phyloP scores from a whole-genome alignment of 2,113 vertebrate species.

The Pipa parva region DNA sequence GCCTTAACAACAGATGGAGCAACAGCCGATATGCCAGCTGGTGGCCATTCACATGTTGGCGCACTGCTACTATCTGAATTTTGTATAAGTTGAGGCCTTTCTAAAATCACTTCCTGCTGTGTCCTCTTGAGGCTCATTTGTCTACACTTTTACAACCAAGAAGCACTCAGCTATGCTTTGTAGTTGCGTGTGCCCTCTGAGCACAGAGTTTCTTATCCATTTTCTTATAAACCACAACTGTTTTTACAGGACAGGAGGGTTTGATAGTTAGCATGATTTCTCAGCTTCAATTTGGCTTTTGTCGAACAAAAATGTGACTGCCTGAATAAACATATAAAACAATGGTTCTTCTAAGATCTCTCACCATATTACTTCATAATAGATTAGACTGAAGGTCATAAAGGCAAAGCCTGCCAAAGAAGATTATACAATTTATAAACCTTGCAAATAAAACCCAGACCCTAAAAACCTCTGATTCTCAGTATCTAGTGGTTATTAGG shows the following conservation, averaged over 20 bases:
- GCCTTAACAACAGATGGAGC: no score
- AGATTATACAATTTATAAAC: no score
- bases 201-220: slow-evolving; percentile 13
- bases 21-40: no score
- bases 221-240: slow-evolving; percentile 13
- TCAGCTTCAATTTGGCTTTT: slow-evolving; percentile 15
- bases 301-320: not conserved
- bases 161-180: slow-evolving; percentile 9
- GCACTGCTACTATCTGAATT: not conserved
- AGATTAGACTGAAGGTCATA: no score
- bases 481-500: no score
- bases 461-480: no score
- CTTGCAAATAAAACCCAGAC: no score
- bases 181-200: slow-evolving; percentile 11
- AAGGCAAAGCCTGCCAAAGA: no score
- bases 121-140: slow-evolving; percentile 19
- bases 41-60: not conserved
- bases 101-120: slow-evolving; percentile 4
- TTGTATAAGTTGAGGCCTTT: not conserved
- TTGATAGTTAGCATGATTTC: slow-evolving; percentile 8
- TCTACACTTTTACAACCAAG: slow-evolving; percentile 9
- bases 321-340: no score
- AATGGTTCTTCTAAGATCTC: no score
- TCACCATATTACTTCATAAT: no score
- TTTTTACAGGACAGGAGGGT: slow-evolving; percentile 22